Percentiles rank a stretch among this genome's conserved stretches.
Evolutionary conservation across 2,113 vertebrate genomes (phyloP).

Genomic region (Osmerus eperlanus): DNA sequence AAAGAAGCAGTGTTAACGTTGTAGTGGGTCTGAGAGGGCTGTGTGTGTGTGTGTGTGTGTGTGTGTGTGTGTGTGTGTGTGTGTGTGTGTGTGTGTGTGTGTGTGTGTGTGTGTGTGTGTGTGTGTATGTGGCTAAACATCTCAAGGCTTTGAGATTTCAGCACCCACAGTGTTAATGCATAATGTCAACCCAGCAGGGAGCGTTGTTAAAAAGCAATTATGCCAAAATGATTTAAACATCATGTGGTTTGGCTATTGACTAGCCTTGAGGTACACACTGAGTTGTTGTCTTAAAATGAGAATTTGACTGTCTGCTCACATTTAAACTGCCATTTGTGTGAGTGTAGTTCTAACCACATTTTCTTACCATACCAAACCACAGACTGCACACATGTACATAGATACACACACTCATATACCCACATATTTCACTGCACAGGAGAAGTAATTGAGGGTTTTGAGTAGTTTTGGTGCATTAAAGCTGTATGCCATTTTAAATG

Average conservation of each 20-base stretch:
- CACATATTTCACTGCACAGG: conserved; percentile 56
- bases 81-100: conserved; percentile 28
- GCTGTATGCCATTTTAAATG: conserved; percentile 67
- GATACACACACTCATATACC: conserved; percentile 36
- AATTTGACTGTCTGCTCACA: conserved; percentile 74
- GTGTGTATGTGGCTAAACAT: conserved; percentile 52
- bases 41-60: conserved; percentile 33
- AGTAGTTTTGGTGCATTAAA: conserved; percentile 69
- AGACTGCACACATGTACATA: conserved; percentile 39
- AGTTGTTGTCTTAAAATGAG: conserved; percentile 73
- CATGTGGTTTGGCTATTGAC: conserved; percentile 65
- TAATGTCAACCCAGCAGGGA: conserved; percentile 71
- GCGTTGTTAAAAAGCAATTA: conserved; percentile 77
- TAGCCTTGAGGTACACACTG: conserved; percentile 63
- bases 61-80: conserved; percentile 42
- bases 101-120: conserved; percentile 30
- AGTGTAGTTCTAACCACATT: conserved; percentile 67
- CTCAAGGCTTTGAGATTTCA: conserved; percentile 61
- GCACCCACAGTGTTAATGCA: conserved; percentile 70
- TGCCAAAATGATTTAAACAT: conserved; percentile 74
- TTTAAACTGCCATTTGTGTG: conserved; percentile 72
- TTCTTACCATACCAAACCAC: conserved; percentile 70
- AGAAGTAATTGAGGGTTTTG: conserved; percentile 71
- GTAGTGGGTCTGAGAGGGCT: conserved; percentile 40
- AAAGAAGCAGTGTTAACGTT: neutral